These are phyloP conservation scores for Numenius arquata DNA, from an alignment of 2,113 vertebrate genomes.

Conservation along the genomic window DNA sequence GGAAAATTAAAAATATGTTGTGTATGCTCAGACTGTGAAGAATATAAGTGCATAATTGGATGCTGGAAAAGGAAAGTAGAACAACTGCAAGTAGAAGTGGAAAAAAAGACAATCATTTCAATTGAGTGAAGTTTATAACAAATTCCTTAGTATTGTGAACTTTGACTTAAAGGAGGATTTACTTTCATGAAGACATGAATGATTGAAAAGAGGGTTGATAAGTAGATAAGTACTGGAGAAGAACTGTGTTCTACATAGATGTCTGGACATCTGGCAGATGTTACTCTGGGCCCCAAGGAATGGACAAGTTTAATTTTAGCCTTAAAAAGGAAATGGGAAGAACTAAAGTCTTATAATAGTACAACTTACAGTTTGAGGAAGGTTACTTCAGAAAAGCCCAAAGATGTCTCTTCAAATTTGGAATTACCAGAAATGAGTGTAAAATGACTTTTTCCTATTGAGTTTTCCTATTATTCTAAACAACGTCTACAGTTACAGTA, in stretches of 20 bases:
- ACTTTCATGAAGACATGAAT: slow-evolving; percentile 47
- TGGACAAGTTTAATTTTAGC: slow-evolving; percentile 76
- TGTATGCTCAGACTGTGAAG: not conserved
- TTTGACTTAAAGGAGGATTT: slow-evolving; percentile 37
- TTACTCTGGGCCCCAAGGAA: slow-evolving; percentile 71
- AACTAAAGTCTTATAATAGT: slow-evolving; percentile 71
- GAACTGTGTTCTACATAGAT: slow-evolving; percentile 47
- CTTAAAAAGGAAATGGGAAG: slow-evolving; percentile 76
- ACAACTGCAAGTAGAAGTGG: not conserved
- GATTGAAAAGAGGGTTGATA: slow-evolving; percentile 53
- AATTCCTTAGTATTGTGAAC: not conserved
- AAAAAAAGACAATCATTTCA: not conserved
- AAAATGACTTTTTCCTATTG: not conserved
- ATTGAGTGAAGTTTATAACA: not conserved
- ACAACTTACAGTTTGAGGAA: slow-evolving; percentile 64
- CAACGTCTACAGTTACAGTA: not conserved
- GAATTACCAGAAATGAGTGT: not conserved
- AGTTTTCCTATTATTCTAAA: not conserved
- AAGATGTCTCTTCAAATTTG: slow-evolving; percentile 35
- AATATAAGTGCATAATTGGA: not conserved
- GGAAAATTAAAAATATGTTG: not conserved
- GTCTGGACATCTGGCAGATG: slow-evolving; percentile 75
- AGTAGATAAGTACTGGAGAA: slow-evolving; percentile 54
- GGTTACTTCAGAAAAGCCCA: slow-evolving; percentile 47
- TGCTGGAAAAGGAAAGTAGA: slow-evolving; percentile 17